Evolutionary conservation across 1,140 invertebrate genomes (phyloP), one percentile per base, ranked within the genome.

Genomic region (Reticulitermes speratus): DNA sequence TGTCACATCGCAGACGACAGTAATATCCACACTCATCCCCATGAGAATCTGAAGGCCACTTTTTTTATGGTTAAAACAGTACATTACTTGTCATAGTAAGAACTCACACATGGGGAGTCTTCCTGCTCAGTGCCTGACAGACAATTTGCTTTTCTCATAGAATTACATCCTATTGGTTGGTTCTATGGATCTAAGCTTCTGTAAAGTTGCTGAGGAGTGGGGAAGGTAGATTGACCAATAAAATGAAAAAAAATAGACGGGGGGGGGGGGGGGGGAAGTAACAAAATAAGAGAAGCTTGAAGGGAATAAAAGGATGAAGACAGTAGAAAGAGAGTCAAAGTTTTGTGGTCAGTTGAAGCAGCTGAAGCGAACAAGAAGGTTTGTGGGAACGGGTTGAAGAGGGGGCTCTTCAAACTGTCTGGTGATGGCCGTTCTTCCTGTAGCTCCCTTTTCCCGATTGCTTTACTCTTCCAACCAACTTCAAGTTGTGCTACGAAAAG

Each of bases 341-440:
- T 75, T 65, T 75, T 75, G 65, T 75, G 65, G 65, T 75, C 65
- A 75, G 65, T 75, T 75, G 65, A 30, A 30, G 52, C 52, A 55
- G 65, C n/a, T 30, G 65, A 75, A n/a, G n/a, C 9, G 59, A 65
- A 65, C 21, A 65, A 65, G 59, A 65, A 65, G 14, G 14, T 48
- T 9, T 3, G 14, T 12, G 0, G 45, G 45, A 21, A 55, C 5
- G 52, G 19, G 52, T 55, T 55, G 19, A 21, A 55, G 52, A 19
- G 65, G 59, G 65, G n/a, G n/a, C 65, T 75, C 65, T 30, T 75
- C 11, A 75, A 75, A 75, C 65, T 75, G 3, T 21, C 59, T 65
- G 14, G 9, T 65, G 59, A 19, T 65, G 16, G 59, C 59, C 59
- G 12, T 19, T 12, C 59, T 19, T 19, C 59, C 59, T 19, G 1